A percentile compares a stretch with the other conserved stretches of the same genome.
Evolutionary conservation across 2,797 vertebrate species (phyloP).

Genomic region (Malacoctenus gilli): DNA sequence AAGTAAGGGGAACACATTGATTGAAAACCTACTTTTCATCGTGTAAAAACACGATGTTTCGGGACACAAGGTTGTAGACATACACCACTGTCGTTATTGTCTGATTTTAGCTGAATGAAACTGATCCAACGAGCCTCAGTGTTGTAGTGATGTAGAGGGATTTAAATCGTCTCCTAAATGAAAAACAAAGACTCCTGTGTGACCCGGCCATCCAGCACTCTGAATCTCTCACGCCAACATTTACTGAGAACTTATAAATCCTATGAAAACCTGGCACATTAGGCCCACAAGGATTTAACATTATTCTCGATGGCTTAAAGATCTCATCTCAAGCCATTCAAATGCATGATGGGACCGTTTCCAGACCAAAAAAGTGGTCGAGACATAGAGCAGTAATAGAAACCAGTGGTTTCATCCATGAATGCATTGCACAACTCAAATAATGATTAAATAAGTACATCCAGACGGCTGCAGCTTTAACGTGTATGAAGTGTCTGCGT

Average conservation of each 20-base stretch:
- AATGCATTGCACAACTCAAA: background rate
- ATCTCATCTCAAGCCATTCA: background rate
- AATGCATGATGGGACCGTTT: background rate
- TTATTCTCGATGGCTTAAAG: slow-evolving; percentile 9
- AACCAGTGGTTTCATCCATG: slow-evolving; percentile 4
- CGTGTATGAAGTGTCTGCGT: background rate
- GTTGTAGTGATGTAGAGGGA: slow-evolving; percentile 17
- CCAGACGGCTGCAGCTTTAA: background rate
- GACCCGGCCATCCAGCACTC: slow-evolving; percentile 17
- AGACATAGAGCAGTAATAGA: background rate
- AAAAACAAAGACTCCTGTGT: slow-evolving; percentile 6
- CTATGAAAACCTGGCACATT: slow-evolving; percentile 20
- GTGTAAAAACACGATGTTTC: too few species aligned
- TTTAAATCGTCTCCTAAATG: slow-evolving; percentile 24
- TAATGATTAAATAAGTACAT: slow-evolving; percentile 9
- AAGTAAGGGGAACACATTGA: too few species aligned
- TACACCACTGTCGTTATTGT: slow-evolving; percentile 20
- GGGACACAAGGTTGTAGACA: slow-evolving; percentile 31
- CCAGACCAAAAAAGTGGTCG: slow-evolving; percentile 1
- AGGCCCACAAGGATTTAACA: slow-evolving; percentile 18
- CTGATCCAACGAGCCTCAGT: slow-evolving; percentile 32
- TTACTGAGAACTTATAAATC: slow-evolving; percentile 21
- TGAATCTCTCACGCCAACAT: slow-evolving; percentile 4
- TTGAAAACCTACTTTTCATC: too few species aligned
- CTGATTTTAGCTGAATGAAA: too few species aligned